A percentile compares a stretch with the other conserved stretches of the same genome.
These are phyloP conservation scores for Andrena fulva DNA, from an alignment of 2,888 invertebrate species.

Conservation along the genomic window DNA sequence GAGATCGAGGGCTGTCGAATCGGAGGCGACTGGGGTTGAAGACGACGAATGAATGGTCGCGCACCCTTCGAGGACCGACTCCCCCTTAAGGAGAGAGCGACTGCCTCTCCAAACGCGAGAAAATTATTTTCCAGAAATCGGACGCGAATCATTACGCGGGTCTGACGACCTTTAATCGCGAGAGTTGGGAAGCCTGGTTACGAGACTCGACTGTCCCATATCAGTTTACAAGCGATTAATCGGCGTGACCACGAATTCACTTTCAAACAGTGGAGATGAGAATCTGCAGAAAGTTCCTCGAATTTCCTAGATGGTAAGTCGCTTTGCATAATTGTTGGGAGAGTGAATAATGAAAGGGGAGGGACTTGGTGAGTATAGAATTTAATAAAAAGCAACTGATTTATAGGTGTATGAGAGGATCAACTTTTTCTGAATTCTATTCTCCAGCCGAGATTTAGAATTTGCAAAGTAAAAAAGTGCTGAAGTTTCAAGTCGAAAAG, in stretches of 20 bases:
- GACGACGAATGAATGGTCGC: constrained; percentile 19
- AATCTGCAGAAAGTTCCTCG: constrained; percentile 18
- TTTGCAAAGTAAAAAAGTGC: too few relatives aligned
- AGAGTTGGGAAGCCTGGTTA: constrained; percentile 20
- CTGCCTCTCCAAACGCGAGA: constrained; percentile 43
- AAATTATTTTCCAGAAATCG: constrained; percentile 51
- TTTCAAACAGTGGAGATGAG: constrained; percentile 13
- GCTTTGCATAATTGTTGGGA: neutral
- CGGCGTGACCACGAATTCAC: constrained; percentile 38
- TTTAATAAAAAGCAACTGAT: too few relatives aligned
- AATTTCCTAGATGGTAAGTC: neutral
- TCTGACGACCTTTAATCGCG: constrained; percentile 1
- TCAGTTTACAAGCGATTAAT: constrained; percentile 52
- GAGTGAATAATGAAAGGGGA: neutral
- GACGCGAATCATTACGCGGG: constrained; percentile 40
- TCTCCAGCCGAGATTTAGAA: too few relatives aligned
- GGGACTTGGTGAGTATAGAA: neutral
- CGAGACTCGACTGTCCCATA: constrained; percentile 22
- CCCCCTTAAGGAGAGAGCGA: constrained; percentile 11
- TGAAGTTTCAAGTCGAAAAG: too few relatives aligned
- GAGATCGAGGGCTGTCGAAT: constrained; percentile 7
- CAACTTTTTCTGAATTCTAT: too few relatives aligned
- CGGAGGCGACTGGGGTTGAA: neutral
- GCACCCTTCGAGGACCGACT: constrained; percentile 10
- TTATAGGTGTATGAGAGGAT: too few relatives aligned